These are phyloP conservation scores for Drosophila diplacantha DNA, from an alignment of 2,888 invertebrate genomes.

Conservation along the genomic window DNA sequence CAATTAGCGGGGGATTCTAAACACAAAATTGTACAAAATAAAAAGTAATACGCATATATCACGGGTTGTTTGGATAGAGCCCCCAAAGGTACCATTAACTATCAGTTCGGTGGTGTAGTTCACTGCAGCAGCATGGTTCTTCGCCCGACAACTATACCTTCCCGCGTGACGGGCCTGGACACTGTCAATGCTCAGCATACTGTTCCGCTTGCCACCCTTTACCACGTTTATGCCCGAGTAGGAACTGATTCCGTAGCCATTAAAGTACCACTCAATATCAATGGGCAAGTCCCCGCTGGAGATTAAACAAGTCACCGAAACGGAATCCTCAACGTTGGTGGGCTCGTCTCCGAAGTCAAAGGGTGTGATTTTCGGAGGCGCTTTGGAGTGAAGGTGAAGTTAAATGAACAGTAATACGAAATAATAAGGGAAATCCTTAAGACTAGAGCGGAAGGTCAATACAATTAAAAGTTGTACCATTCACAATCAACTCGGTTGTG, in stretches of 20 bases:
- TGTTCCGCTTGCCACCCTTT: conserved; percentile 80
- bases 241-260: conserved; percentile 74
- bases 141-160: conserved; percentile 85
- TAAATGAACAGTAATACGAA: conserved; percentile 5
- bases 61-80: conserved; percentile 68
- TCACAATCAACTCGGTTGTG: conserved; percentile 84
- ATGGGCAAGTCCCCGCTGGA: conserved; percentile 84
- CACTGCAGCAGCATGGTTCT: conserved; percentile 84
- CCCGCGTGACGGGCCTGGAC: conserved; percentile 84
- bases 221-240: conserved; percentile 73
- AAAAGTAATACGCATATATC: conserved; percentile 2
- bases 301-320: conserved; percentile 84
- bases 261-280: conserved; percentile 82
- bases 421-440: neutral
- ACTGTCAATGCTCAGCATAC: conserved; percentile 81
- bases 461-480: conserved; percentile 79
- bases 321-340: conserved; percentile 84
- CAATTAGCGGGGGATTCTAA: conserved; percentile 1
- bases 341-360: conserved; percentile 87
- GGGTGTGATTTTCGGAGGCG: conserved; percentile 86
- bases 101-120: conserved; percentile 83
- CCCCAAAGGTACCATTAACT: conserved; percentile 81
- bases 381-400: conserved; percentile 77
- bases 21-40: conserved; percentile 14
- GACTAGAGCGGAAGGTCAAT: neutral